Conservation (phyloP, 2,888 invertebrate genomes). For the Tachina lurida region DNA sequence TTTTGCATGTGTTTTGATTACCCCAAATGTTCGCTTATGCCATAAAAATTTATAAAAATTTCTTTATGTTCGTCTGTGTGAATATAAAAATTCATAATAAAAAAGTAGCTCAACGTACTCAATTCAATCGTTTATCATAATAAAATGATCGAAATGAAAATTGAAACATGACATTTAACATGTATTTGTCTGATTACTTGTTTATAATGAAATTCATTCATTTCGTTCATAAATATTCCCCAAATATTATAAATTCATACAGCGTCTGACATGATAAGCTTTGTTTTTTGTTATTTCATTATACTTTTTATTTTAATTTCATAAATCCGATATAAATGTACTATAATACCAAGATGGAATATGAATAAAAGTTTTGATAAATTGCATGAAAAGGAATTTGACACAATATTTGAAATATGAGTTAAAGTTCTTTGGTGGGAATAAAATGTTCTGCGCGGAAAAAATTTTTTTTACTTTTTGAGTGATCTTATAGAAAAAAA, state of each 20-base stretch:
- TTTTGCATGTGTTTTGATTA: slow-evolving; percentile 11
- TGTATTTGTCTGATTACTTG: slow-evolving; percentile 61
- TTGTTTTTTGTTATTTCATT: slow-evolving; percentile 22
- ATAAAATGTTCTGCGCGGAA: slow-evolving; percentile 6
- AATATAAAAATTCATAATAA: slow-evolving; percentile 61
- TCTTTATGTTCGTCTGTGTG: slow-evolving; percentile 37
- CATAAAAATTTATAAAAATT: slow-evolving; percentile 33
- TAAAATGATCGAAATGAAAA: slow-evolving; percentile 70
- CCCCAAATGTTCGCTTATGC: slow-evolving; percentile 14
- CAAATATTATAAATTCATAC: slow-evolving; percentile 68
- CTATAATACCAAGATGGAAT: slow-evolving; percentile 29
- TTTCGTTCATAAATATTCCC: slow-evolving; percentile 52
- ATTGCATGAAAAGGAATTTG: slow-evolving; percentile 32
- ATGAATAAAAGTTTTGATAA: slow-evolving; percentile 56
- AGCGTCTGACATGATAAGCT: slow-evolving; percentile 64
- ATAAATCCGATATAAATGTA: slow-evolving; percentile 61
- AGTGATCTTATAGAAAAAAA: no score
- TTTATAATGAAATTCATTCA: slow-evolving; percentile 46
- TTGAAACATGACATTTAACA: slow-evolving; percentile 70
- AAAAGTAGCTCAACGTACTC: slow-evolving; percentile 62
- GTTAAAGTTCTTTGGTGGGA: slow-evolving; percentile 37
- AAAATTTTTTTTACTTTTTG: no score
- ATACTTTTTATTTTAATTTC: slow-evolving; percentile 50
- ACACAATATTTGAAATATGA: slow-evolving; percentile 56
- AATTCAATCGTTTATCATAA: slow-evolving; percentile 70